Conservation (phyloP, 2,113 vertebrate genomes). For the Oryzias melastigma region DNA sequence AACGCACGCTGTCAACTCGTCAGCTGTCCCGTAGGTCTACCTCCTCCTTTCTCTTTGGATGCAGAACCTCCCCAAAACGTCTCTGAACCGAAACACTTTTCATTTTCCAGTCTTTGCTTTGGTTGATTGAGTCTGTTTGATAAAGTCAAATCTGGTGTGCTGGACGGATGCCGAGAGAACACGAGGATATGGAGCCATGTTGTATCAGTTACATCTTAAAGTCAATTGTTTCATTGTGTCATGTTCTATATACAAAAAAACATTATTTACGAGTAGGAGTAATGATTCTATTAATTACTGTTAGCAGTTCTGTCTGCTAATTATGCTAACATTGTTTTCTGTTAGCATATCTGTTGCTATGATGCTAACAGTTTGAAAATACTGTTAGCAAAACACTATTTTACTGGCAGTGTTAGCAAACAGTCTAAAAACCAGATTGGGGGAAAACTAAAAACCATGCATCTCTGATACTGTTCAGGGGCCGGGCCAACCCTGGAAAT, state of each 20-base stretch:
- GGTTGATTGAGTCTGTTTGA: constrained; percentile 31
- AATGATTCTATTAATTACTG: too few species aligned
- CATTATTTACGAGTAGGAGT: too few species aligned
- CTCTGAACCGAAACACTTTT: constrained; percentile 11
- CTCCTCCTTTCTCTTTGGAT: constrained; percentile 1
- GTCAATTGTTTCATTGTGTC: not conserved
- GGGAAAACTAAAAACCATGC: not conserved
- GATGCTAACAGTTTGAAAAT: too few species aligned
- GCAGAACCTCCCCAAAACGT: constrained; percentile 8
- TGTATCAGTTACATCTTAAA: constrained; percentile 4
- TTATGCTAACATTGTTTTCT: too few species aligned
- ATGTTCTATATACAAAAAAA: constrained; percentile 12
- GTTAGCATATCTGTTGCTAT: too few species aligned
- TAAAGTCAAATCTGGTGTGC: constrained; percentile 38
- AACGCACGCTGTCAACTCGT: constrained; percentile 20
- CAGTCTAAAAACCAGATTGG: not conserved
- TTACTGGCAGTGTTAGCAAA: not conserved
- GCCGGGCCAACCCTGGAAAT: too few species aligned
- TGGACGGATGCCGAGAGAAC: constrained; percentile 22
- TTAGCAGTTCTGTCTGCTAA: too few species aligned
- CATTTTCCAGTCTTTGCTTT: constrained; percentile 13
- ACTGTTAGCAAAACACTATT: not conserved
- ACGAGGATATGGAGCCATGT: constrained; percentile 4
- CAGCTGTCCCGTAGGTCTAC: constrained; percentile 12
- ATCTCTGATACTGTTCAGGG: not conserved